These are phyloP conservation scores for Planococcus citri DNA, from an alignment of 1,140 invertebrate genomes.

Conservation along the genomic window DNA sequence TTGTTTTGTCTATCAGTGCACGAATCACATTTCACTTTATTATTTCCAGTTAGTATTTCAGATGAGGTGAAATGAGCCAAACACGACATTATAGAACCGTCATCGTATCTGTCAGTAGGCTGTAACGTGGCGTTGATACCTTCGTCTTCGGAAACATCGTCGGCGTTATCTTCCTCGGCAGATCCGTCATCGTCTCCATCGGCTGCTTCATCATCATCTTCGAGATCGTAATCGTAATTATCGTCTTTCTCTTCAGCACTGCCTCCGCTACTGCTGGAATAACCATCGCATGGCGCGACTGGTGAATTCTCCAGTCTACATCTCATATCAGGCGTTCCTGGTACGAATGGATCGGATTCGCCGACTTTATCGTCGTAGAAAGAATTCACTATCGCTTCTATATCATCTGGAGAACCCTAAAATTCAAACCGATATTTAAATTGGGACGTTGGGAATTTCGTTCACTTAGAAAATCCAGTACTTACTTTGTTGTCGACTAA, in stretches of 20 bases:
- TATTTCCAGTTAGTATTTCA: constrained; percentile 77
- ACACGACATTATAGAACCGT: constrained; percentile 70
- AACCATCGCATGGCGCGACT: background rate
- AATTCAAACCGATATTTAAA: too few species aligned
- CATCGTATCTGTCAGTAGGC: constrained; percentile 37
- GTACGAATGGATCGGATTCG: background rate
- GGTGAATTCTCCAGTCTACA: background rate
- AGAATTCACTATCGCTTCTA: too few species aligned
- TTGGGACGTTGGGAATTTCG: too few species aligned
- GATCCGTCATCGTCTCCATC: constrained; percentile 23
- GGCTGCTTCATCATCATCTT: constrained; percentile 22
- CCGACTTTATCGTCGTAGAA: background rate
- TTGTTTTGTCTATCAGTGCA: constrained; percentile 62
- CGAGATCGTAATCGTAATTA: constrained; percentile 21
- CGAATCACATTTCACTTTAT: constrained; percentile 81
- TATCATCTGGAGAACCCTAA: background rate
- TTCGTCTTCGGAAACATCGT: constrained; percentile 22
- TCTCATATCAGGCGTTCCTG: background rate
- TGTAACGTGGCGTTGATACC: constrained; percentile 22
- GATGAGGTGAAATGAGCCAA: constrained; percentile 80
- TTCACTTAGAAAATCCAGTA: too few species aligned
- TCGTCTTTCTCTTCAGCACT: constrained; percentile 22
- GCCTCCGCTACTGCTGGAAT: background rate
- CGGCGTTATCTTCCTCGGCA: constrained; percentile 21
- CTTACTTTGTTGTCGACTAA: too few species aligned